Evolutionary conservation across 2,113 vertebrate genomes (phyloP).

Genomic region (Pterocles burchelli): DNA sequence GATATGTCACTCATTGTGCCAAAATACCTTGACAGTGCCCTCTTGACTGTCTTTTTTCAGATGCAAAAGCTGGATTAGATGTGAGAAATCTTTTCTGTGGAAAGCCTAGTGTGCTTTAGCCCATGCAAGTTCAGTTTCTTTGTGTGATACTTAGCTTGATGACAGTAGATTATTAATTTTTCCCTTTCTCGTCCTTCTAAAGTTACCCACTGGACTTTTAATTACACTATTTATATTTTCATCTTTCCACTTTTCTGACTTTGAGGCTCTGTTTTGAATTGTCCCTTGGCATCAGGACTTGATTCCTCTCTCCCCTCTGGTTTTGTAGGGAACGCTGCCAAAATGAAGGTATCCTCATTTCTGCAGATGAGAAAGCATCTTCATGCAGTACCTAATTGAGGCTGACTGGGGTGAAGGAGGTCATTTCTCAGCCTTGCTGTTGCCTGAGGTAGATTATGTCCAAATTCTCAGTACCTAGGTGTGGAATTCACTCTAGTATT

Average conservation of each 20-base stretch:
- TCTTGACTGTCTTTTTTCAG: background rate
- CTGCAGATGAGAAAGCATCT: background rate
- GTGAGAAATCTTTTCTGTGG: background rate
- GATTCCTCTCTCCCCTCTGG: background rate
- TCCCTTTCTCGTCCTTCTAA: background rate
- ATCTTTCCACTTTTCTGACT: background rate
- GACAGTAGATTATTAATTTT: background rate
- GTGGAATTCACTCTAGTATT: background rate
- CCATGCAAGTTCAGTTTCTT: background rate
- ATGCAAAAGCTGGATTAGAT: background rate
- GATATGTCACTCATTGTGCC: background rate
- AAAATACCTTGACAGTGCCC: slow-evolving; percentile 1
- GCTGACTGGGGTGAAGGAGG: background rate
- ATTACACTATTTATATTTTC: background rate
- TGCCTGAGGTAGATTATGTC: background rate
- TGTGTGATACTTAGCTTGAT: background rate
- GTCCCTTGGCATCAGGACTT: background rate
- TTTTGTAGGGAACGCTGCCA: background rate
- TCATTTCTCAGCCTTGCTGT: background rate
- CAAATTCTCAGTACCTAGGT: background rate
- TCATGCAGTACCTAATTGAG: background rate
- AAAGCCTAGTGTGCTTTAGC: background rate
- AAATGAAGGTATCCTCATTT: background rate
- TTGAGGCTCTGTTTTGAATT: background rate
- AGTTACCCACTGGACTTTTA: background rate